Evolutionary conservation across 2,113 vertebrate genomes (phyloP).

Genomic region (Corythoichthys intestinalis): DNA sequence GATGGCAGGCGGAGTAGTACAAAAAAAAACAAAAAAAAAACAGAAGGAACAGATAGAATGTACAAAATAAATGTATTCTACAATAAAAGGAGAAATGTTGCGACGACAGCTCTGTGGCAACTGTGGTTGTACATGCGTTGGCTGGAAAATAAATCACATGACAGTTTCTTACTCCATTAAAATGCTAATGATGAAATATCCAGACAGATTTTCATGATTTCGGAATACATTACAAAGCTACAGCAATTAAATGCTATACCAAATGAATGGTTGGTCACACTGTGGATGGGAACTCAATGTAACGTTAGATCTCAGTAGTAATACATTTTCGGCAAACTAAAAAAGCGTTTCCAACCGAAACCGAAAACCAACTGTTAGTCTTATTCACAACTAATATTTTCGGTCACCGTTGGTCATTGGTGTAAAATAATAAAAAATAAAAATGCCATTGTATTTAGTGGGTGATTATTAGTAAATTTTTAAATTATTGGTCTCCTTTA

Average conservation of each 20-base stretch:
- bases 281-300: conserved; percentile 25
- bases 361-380: no score
- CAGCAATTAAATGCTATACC: conserved; percentile 45
- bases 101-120: conserved; percentile 50
- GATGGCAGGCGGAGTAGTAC: conserved; percentile 13
- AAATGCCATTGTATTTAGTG: no score
- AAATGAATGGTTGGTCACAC: conserved; percentile 23
- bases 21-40: conserved; percentile 5
- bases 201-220: conserved; percentile 60
- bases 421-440: no score
- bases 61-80: background rate
- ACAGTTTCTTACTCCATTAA: conserved; percentile 64
- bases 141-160: conserved; percentile 65
- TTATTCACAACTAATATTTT: no score
- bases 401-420: no score
- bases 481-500: no score
- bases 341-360: no score
- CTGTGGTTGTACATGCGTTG: conserved; percentile 60
- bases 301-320: conserved; percentile 29
- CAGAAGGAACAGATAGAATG: conserved; percentile 3
- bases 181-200: conserved; percentile 73
- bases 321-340: conserved; percentile 34
- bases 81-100: conserved; percentile 31
- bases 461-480: no score
- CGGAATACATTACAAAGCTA: conserved; percentile 52